A percentile compares a stretch with the other conserved stretches of the same genome.
phyloP scores from a whole-genome alignment of 2,113 vertebrate genomes.

The Nymphicus hollandicus region DNA sequence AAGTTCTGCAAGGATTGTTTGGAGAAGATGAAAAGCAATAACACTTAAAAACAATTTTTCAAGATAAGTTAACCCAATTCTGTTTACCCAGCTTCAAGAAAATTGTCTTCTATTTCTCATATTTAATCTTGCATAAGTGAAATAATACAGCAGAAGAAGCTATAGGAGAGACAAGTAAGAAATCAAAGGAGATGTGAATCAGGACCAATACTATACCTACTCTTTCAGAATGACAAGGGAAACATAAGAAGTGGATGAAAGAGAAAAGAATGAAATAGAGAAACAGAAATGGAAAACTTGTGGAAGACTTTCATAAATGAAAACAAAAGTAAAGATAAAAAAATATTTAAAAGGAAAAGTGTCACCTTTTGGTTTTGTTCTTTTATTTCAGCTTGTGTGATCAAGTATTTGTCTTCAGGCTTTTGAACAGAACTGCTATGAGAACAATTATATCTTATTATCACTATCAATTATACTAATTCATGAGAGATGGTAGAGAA shows the following conservation, averaged over 20 bases:
- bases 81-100: neutral
- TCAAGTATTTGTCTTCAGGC: neutral
- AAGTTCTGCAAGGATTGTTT: neutral
- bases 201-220: neutral
- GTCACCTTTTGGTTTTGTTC: neutral
- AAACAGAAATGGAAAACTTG: neutral
- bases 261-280: neutral
- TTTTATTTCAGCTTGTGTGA: neutral
- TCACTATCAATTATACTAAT: neutral
- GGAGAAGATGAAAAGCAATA: neutral
- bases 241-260: neutral
- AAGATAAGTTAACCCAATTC: neutral
- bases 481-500: neutral
- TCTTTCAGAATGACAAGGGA: neutral
- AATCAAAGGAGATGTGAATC: neutral
- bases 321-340: neutral
- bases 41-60: neutral
- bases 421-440: neutral
- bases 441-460: neutral
- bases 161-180: neutral
- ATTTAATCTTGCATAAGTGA: neutral
- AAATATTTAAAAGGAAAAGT: neutral
- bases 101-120: neutral
- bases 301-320: neutral
- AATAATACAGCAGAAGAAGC: neutral